Conservation (phyloP, 2,113 vertebrate genomes). For the Taxidea taxus region DNA sequence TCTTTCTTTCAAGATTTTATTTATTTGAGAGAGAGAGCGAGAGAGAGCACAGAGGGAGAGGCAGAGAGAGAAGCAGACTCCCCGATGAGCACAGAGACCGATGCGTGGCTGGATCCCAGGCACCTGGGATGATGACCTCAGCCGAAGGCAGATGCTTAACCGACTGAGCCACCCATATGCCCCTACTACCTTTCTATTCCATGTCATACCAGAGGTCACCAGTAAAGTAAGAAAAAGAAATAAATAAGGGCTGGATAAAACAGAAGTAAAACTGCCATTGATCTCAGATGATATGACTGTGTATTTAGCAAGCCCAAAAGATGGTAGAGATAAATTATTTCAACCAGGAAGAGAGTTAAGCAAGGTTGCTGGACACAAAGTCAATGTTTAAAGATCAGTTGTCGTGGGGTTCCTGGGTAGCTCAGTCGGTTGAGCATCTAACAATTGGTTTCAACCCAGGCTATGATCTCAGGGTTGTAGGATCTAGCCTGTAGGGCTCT, state of each 20-base stretch:
- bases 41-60: not conserved
- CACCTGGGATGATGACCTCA: not conserved
- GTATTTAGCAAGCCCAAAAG: not conserved
- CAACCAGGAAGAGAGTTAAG: not conserved
- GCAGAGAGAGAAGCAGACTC: not conserved
- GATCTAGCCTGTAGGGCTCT: not conserved
- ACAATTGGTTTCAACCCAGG: not conserved
- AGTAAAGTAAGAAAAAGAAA: not conserved
- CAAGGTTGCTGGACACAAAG: not conserved
- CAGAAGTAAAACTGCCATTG: not conserved
- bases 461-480: not conserved
- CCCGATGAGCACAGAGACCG: fast-evolving
- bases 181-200: not conserved
- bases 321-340: not conserved
- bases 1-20: too few species aligned
- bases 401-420: not conserved
- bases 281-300: not conserved
- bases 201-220: not conserved
- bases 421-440: not conserved
- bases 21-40: too few species aligned
- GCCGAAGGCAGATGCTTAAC: not conserved
- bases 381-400: not conserved
- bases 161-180: not conserved
- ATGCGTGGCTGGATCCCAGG: not conserved
- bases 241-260: not conserved